These are phyloP conservation scores for Pseudoatta argentina DNA, from an alignment of 1,140 invertebrate species.

Conservation along the genomic window DNA sequence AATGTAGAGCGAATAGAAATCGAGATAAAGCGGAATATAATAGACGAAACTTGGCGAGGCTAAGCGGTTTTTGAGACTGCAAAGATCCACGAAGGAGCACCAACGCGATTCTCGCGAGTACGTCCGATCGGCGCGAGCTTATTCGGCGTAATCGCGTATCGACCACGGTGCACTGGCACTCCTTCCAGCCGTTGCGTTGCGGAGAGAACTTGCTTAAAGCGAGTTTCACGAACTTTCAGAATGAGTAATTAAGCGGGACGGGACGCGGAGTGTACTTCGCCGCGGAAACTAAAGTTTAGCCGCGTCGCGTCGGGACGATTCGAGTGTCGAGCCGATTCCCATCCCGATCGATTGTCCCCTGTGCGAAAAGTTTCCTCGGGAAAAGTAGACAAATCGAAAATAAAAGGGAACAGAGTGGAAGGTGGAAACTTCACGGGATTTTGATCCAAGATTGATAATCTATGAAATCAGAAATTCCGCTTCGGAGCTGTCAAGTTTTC, in stretches of 20 bases:
- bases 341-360: constrained; percentile 47
- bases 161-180: constrained; percentile 58
- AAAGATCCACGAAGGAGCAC: constrained; percentile 13
- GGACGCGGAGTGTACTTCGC: constrained; percentile 66
- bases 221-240: constrained; percentile 74
- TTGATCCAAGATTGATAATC: constrained; percentile 30
- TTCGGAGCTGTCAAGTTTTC: not conserved
- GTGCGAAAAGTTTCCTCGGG: constrained; percentile 15
- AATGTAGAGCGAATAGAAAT: not conserved
- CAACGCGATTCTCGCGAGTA: not conserved
- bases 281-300: constrained; percentile 59
- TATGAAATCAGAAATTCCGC: constrained; percentile 26
- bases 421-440: not conserved
- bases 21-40: not conserved
- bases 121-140: constrained; percentile 57
- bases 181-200: constrained; percentile 42
- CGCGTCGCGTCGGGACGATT: constrained; percentile 57
- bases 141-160: constrained; percentile 76
- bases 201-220: constrained; percentile 67
- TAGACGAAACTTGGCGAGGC: not conserved
- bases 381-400: constrained; percentile 16
- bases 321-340: constrained; percentile 10
- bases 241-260: constrained; percentile 77
- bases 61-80: constrained; percentile 12
- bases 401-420: not conserved